Evolutionary conservation across 2,888 invertebrate species (phyloP), one percentile per base, ranked within the genome.

Genomic region (Agonopterix arenella): DNA sequence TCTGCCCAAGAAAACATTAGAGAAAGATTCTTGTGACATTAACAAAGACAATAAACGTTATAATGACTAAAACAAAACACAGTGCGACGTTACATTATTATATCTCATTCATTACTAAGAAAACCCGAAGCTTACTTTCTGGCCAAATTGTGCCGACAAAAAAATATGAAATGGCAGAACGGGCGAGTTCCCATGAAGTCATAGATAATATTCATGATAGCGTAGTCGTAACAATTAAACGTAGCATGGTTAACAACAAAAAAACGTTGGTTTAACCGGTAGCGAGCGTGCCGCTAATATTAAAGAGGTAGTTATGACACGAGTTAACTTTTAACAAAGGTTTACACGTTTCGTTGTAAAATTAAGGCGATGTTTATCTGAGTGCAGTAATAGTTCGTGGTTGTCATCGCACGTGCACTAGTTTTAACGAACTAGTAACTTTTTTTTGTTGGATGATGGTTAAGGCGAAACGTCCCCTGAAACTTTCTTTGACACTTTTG

Each of bases 331-430:
- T 72, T 75, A 78, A 82, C 80, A 79, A 81, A 82, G 75, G 73
- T 77, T 78, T 81, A 78, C 77, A 75, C 74, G 78, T 79, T 84
- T 69, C 80, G 28, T 74, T 74, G 78, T 86, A 80, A 80, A 86
- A 86, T 85, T 85, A 85, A 83, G 60, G 58, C 60, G 86, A 86
- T 85, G 70, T 65, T 80, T 84, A 88, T 88, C 88, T 73, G 61
- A 62, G 59, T 65, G 66, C 69, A 74, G 79, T 81, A 81, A 80
- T 81, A 73, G 60, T 62, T 71, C 74, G 74, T 73, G 74, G 67
- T 66, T 59, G 57, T 76, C 73, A 64, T 73, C 71, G 82, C 84
- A 84, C 84, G 84, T 85, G 85, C 76, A 77, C 80, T 74, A 82
- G 72, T 80, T 79, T 73, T 75, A 81, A 83, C 79, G 74, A 80